These are phyloP conservation scores for Sarcoramphus papa DNA, from an alignment of 2,797 vertebrate species.

Conservation along the genomic window DNA sequence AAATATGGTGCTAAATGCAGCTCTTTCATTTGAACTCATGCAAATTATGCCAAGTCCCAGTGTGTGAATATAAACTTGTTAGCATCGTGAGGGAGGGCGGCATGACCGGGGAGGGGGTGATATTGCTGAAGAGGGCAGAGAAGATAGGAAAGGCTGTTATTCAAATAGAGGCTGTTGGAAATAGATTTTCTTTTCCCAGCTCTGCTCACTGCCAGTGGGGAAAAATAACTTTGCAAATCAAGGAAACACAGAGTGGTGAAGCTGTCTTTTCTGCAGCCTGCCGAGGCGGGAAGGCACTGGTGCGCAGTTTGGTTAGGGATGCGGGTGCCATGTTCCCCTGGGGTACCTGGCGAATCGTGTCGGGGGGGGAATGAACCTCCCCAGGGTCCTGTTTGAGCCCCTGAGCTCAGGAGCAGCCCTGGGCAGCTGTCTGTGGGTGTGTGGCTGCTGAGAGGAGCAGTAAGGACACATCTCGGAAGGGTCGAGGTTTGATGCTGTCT, in stretches of 20 bases:
- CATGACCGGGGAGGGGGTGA: fast-evolving
- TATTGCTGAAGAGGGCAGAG: not conserved
- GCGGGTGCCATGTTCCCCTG: fast-evolving
- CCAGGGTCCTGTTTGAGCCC: not conserved
- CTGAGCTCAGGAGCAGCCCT: not conserved
- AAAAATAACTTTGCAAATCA: not conserved
- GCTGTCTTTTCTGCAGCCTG: not conserved
- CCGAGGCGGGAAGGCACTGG: fast-evolving
- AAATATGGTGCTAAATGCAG: not conserved
- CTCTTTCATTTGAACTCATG: not conserved
- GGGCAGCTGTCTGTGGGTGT: fast-evolving
- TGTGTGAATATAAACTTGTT: not conserved
- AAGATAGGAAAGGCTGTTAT: not conserved
- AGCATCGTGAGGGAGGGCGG: not conserved
- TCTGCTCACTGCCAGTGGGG: not conserved
- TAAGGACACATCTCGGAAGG: fast-evolving
- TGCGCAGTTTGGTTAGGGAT: fast-evolving
- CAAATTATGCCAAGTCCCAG: not conserved
- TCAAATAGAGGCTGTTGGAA: not conserved
- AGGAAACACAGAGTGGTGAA: fast-evolving
- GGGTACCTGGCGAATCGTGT: fast-evolving
- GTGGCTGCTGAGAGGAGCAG: not conserved
- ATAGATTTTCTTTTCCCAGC: not conserved
- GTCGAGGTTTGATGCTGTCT: fast-evolving
- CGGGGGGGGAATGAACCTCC: not conserved